Evolutionary conservation across 2,888 invertebrate species (phyloP), one percentile per base, ranked within the genome.

Genomic region (Ophion slaviceki): DNA sequence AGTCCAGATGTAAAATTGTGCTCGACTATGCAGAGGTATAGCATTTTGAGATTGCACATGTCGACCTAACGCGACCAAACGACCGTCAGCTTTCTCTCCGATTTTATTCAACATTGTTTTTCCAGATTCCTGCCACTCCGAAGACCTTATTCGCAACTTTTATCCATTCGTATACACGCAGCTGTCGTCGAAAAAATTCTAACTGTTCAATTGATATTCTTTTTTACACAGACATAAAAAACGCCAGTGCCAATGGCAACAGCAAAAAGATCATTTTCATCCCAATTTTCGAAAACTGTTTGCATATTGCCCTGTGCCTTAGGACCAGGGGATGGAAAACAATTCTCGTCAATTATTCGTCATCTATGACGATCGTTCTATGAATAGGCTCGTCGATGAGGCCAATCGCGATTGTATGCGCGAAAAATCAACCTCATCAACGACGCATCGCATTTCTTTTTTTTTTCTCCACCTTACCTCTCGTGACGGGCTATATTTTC

Each of bases 391-490:
- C 11, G 24, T 74, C 40, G 72, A 61, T 20, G 40, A 74, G 11
- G 24, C 14, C 62, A 11, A 64, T 75, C 64, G n/a, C 32, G 47
- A 72, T 8, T 8, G 45, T n/a, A 17, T 57, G 40, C 36, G 40
- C 67, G 57, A 77, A 77, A 67, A 40, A 77, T 67, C 20, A 67
- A 40, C 57, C 67, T 78, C 59, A 78, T 59, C 61, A 61, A 45
- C 11, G n/a, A 61, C n/a, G 1, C 36, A 6, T 20, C 8, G 5
- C 7, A 11, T 20, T 68, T 68, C 20, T 68, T n/a, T 17, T 68
- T 68, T 17, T 64, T 57, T 57, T n/a, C 32, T 40, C 8, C 6
- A 32, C n/a, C 6, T 20, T 28, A 5, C 32, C 36, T 10, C 47
- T 76, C 45, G 20, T 74, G 36, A 45, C 61, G 8, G 57, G 17